phyloP scores from a whole-genome alignment of 2,797 vertebrate genomes.

The Rousettus madagascariensis region DNA sequence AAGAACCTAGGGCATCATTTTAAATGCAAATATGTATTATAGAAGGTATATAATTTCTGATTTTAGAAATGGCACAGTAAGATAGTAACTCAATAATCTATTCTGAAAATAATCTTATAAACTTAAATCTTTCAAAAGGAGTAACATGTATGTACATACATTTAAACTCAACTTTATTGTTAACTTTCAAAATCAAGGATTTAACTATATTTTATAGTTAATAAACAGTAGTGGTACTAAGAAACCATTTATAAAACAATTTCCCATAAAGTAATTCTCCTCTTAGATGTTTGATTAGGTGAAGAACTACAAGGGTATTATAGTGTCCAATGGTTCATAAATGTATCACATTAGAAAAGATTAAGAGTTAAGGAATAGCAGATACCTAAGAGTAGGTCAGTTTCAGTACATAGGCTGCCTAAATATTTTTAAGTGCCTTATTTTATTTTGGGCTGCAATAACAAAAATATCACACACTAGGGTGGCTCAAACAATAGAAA shows the following conservation, averaged over 20 bases:
- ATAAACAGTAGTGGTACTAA: background rate
- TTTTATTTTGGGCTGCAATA: background rate
- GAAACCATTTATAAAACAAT: background rate
- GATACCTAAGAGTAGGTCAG: background rate
- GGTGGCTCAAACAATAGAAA: background rate
- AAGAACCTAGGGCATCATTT: background rate
- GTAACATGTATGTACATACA: background rate
- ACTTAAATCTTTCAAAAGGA: background rate
- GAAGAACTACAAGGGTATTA: background rate
- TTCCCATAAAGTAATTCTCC: background rate
- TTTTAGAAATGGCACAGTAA: background rate
- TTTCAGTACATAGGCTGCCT: background rate
- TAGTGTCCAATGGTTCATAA: background rate
- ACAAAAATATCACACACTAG: background rate
- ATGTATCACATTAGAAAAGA: background rate
- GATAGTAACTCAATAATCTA: constrained; percentile 1
- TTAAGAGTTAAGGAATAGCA: background rate
- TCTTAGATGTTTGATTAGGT: background rate
- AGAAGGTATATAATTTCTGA: background rate
- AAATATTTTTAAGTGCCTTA: constrained; percentile 8
- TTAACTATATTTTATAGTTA: constrained; percentile 13
- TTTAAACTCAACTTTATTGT: background rate
- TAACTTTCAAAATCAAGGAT: constrained; percentile 32
- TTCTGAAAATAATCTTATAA: constrained; percentile 47
- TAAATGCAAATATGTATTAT: background rate